Percentiles rank a stretch among this genome's conserved stretches.
Evolutionary conservation across 2,888 invertebrate species (phyloP).

Genomic region (Polyommatus icarus): DNA sequence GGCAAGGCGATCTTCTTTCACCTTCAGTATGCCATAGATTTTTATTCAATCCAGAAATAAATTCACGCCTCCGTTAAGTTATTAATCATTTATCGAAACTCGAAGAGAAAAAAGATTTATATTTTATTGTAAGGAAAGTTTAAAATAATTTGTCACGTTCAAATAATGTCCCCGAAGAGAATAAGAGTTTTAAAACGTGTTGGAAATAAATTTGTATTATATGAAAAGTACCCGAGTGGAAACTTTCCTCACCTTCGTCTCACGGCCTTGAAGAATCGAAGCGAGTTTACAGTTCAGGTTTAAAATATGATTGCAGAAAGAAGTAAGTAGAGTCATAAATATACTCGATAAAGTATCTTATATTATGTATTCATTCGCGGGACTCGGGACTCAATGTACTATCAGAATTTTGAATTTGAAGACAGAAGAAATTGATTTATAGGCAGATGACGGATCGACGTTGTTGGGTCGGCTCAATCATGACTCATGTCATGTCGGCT

Average conservation of each 20-base stretch:
- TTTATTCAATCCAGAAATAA: not conserved
- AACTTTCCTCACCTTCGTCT: not conserved
- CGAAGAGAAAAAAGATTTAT: conserved; percentile 13
- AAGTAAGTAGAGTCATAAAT: no score
- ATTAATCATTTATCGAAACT: conserved; percentile 1
- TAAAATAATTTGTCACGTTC: conserved; percentile 28
- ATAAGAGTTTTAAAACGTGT: conserved; percentile 23
- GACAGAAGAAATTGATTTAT: no score
- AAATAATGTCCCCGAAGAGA: conserved; percentile 2
- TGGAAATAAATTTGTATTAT: not conserved
- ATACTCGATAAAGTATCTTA: no score
- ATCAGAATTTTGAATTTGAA: no score
- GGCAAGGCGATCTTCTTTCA: not conserved
- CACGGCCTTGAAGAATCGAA: not conserved
- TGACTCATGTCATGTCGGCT: no score
- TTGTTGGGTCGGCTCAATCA: no score
- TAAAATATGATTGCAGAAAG: not conserved
- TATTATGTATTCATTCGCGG: no score
- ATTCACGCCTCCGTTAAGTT: not conserved
- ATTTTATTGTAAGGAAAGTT: conserved; percentile 5
- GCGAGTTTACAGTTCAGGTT: not conserved
- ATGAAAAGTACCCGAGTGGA: conserved; percentile 13
- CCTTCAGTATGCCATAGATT: not conserved
- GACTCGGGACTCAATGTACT: no score
- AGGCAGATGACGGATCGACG: no score